Evolutionary conservation across 2,888 invertebrate genomes (phyloP).

Genomic region (Zelleria hepariella): DNA sequence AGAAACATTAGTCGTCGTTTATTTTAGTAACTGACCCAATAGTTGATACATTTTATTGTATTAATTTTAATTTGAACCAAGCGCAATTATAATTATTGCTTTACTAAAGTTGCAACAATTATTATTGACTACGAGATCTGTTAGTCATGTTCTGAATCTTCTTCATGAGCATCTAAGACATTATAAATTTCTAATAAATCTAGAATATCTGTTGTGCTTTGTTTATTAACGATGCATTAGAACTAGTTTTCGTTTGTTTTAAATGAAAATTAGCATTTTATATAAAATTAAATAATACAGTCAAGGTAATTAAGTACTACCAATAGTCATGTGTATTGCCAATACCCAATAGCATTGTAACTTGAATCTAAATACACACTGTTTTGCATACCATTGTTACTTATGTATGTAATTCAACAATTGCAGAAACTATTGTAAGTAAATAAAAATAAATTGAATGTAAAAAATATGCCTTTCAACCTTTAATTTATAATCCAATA

Average conservation of each 20-base stretch:
- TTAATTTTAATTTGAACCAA: too few species aligned
- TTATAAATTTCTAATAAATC: not conserved
- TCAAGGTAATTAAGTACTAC: not conserved
- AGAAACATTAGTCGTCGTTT: too few species aligned
- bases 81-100: too few species aligned
- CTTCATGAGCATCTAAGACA: too few species aligned
- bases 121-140: too few species aligned
- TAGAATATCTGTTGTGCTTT: not conserved
- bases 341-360: not conserved
- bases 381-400: not conserved
- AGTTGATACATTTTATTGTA: too few species aligned
- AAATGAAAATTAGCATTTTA: not conserved
- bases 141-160: too few species aligned
- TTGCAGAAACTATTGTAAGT: not conserved
- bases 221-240: not conserved
- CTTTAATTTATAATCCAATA: not conserved
- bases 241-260: not conserved
- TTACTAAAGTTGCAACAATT: too few species aligned
- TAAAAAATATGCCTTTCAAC: not conserved
- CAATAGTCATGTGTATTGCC: not conserved
- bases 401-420: not conserved
- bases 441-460: not conserved
- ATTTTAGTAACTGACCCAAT: too few species aligned
- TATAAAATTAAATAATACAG: not conserved
- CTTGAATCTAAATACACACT: not conserved